phyloP scores from a whole-genome alignment of 2,797 vertebrate genomes.

The Liasis olivaceus region DNA sequence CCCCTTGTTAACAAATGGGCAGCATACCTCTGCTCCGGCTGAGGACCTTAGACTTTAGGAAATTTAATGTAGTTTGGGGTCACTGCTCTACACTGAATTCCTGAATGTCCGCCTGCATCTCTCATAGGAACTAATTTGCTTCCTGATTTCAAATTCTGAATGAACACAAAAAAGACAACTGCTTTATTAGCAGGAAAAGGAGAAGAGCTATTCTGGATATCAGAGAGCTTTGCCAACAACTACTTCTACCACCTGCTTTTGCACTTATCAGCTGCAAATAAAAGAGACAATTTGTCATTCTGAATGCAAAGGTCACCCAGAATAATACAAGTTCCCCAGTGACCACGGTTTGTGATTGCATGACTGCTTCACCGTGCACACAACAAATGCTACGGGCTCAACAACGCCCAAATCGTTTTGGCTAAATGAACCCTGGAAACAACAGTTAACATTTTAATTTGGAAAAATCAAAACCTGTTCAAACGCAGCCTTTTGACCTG shows the following conservation, averaged over 20 bases:
- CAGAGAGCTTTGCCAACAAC: neutral
- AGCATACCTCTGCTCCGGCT: neutral
- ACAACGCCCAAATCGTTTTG: no score
- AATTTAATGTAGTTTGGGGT: neutral
- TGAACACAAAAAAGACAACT: no score
- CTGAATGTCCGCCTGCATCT: neutral
- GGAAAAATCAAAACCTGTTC: neutral
- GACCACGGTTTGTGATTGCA: neutral
- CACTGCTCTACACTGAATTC: neutral
- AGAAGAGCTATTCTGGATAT: neutral
- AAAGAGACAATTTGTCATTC: neutral
- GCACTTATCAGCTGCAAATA: neutral
- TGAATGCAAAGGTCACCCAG: neutral
- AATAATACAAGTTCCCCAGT: neutral
- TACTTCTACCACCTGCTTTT: neutral
- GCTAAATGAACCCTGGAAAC: neutral
- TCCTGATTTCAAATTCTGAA: neutral
- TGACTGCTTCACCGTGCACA: neutral
- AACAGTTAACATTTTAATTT: neutral
- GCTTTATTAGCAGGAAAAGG: neutral
- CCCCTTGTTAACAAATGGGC: neutral
- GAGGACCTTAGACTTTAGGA: neutral
- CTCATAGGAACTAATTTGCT: neutral
- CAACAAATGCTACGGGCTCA: neutral
- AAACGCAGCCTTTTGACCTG: neutral